Conservation (phyloP, 1,140 invertebrate genomes). For the Drosophila saltans region DNA sequence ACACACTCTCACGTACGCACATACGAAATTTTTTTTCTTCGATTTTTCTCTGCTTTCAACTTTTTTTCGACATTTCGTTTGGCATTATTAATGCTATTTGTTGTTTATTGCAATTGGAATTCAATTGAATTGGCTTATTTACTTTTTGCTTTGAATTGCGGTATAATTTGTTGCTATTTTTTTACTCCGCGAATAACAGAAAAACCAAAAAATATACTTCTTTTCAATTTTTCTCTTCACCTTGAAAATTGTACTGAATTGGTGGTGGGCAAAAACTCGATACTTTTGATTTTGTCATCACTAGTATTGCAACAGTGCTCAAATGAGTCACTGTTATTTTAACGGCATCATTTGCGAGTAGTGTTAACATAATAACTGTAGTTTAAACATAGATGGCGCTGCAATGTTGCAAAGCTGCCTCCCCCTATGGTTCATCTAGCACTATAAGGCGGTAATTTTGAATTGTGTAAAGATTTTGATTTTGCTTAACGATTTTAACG, state of each 20-base stretch:
- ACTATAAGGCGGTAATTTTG: neutral
- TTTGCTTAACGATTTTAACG: too few species aligned
- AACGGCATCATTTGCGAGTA: too few species aligned
- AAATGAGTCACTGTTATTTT: too few species aligned
- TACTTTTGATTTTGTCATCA: neutral
- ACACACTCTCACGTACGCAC: conserved; percentile 63
- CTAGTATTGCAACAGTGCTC: too few species aligned
- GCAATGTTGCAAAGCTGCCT: too few species aligned
- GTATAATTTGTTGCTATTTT: conserved; percentile 13
- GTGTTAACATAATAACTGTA: too few species aligned
- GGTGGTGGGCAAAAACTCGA: neutral
- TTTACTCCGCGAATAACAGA: conserved; percentile 12
- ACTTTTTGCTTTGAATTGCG: conserved; percentile 9
- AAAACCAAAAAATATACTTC: conserved; percentile 12
- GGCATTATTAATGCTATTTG: neutral
- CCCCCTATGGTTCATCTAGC: too few species aligned
- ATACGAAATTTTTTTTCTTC: conserved; percentile 65
- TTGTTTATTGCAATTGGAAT: conserved; percentile 10
- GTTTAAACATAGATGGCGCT: too few species aligned
- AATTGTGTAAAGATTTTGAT: too few species aligned
- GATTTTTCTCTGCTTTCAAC: conserved; percentile 35
- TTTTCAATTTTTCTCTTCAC: conserved; percentile 10
- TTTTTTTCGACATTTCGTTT: conserved; percentile 39
- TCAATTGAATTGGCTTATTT: neutral
- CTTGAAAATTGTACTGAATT: conserved; percentile 7